Conservation (phyloP, 2,888 invertebrate genomes). For the Operophtera brumata region DNA sequence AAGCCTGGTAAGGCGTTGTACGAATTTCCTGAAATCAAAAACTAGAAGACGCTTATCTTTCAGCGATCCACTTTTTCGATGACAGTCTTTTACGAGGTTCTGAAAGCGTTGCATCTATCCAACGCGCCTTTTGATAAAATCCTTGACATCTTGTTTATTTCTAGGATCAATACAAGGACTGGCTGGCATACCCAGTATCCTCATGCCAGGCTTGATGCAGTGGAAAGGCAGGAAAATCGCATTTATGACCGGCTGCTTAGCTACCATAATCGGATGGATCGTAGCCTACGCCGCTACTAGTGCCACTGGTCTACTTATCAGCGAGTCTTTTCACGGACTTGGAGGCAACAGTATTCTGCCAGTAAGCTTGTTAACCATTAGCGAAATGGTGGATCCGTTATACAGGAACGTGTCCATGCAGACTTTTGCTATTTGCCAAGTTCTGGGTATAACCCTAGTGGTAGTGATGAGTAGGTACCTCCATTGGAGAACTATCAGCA, state of each 20-base stretch:
- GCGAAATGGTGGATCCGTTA: slow-evolving; percentile 29
- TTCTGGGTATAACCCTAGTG: neutral
- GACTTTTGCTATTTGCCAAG: neutral
- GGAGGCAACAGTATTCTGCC: neutral
- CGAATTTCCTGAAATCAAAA: no score
- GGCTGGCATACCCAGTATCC: slow-evolving; percentile 5
- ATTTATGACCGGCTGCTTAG: neutral
- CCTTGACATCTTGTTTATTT: neutral
- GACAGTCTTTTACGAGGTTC: slow-evolving; percentile 2
- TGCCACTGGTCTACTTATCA: neutral
- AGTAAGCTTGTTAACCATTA: neutral
- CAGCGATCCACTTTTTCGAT: no score
- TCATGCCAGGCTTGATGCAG: neutral
- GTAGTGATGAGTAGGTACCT: neutral
- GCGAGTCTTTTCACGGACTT: slow-evolving; percentile 12
- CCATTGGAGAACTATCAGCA: neutral
- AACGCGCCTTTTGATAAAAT: no score
- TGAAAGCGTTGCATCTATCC: no score
- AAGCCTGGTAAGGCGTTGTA: no score
- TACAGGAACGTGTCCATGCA: slow-evolving; percentile 18
- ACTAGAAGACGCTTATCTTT: no score
- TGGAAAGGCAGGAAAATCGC: neutral
- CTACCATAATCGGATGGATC: neutral
- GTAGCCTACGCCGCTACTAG: neutral
- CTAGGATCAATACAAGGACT: slow-evolving; percentile 13